Percentiles rank a stretch among this genome's conserved stretches.
Evolutionary conservation across 2,888 invertebrate genomes (phyloP).

Genomic region (Cantharis lateralis): DNA sequence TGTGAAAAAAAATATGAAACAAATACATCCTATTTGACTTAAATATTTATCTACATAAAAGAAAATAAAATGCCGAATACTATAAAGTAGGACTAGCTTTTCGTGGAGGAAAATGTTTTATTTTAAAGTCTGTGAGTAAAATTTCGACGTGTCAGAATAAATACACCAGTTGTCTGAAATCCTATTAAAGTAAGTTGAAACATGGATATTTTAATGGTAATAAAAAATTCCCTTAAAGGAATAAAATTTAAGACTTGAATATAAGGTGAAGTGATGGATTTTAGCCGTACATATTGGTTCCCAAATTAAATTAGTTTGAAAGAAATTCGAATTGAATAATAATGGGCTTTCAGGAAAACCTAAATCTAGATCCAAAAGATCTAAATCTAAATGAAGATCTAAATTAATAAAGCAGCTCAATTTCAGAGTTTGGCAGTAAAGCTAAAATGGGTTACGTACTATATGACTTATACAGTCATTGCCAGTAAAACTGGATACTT

Average conservation of each 20-base stretch:
- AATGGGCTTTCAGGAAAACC: not conserved
- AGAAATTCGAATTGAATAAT: not conserved
- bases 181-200: not conserved
- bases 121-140: not conserved
- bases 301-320: not conserved
- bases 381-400: not conserved
- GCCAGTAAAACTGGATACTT: too few relatives aligned
- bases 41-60: not conserved
- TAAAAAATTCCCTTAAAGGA: not conserved
- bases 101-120: not conserved
- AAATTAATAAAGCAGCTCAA: not conserved
- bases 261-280: not conserved
- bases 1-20: too few relatives aligned
- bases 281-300: not conserved
- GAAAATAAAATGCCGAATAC: not conserved
- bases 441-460: too few relatives aligned
- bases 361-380: not conserved
- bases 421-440: not conserved
- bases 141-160: not conserved
- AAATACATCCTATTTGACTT: too few relatives aligned
- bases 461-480: too few relatives aligned
- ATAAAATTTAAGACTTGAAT: not conserved
- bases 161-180: not conserved
- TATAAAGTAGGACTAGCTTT: not conserved
- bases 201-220: not conserved